Conservation (phyloP, 2,797 vertebrate species). For the Rhincodon typus region DNA sequence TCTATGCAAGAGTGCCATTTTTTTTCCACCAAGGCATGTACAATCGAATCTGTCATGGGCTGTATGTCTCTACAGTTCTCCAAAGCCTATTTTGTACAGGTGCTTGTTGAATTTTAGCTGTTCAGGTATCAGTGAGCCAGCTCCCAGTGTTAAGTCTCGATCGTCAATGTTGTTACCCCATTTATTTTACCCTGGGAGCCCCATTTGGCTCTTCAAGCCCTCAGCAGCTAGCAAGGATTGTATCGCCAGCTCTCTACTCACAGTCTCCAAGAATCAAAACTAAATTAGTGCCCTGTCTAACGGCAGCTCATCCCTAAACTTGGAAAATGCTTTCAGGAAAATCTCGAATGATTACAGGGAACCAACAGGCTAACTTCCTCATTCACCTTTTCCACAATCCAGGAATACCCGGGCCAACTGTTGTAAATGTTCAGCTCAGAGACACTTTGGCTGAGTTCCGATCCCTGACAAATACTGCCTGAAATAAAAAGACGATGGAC, state of each 20-base stretch:
- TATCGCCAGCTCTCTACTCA: neutral
- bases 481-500: constrained; percentile 1
- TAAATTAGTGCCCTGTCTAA: neutral
- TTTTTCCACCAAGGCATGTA: neutral
- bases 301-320: neutral
- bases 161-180: neutral
- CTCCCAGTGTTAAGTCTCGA: too few relatives aligned
- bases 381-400: neutral
- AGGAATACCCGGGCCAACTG: neutral
- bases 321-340: neutral
- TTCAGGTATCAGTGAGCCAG: neutral
- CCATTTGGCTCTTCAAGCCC: neutral
- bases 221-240: neutral
- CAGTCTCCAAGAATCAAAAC: neutral
- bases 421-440: neutral
- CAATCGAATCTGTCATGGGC: neutral
- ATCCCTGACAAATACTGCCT: neutral
- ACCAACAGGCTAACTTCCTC: neutral
- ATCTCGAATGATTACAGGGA: neutral
- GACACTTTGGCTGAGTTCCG: neutral
- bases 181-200: neutral
- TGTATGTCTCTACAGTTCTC: neutral
- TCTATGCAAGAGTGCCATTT: neutral
- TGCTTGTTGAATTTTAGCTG: neutral
- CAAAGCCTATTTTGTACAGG: neutral